Conservation (phyloP, 2,113 vertebrate genomes). For the Xiphophorus hellerii region DNA sequence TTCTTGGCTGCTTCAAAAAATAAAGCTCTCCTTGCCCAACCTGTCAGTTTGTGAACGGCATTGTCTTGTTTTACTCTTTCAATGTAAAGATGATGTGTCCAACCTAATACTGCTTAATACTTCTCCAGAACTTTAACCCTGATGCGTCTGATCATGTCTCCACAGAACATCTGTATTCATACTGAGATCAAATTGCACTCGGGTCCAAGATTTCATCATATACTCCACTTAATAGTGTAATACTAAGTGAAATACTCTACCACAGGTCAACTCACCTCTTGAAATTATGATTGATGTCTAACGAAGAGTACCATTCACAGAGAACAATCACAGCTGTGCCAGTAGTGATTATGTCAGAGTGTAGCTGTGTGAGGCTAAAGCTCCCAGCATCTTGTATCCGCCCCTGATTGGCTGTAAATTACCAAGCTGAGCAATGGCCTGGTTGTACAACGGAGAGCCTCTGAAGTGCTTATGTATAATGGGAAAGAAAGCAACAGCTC, state of each 20-base stretch:
- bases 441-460: constrained; percentile 69
- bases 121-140: too few species aligned
- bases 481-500: constrained; percentile 73
- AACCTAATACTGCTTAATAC: too few species aligned
- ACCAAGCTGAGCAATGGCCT: constrained; percentile 60
- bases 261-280: constrained; percentile 16
- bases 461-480: constrained; percentile 72
- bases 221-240: background rate
- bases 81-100: too few species aligned
- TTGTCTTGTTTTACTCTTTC: too few species aligned
- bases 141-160: too few species aligned
- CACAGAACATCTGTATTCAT: too few species aligned
- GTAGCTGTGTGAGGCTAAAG: constrained; percentile 47
- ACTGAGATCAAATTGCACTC: too few species aligned
- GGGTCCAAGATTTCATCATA: background rate
- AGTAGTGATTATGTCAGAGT: constrained; percentile 36
- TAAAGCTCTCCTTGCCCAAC: too few species aligned
- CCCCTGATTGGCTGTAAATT: constrained; percentile 72
- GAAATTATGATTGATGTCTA: constrained; percentile 35
- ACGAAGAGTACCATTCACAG: constrained; percentile 40
- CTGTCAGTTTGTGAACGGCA: too few species aligned
- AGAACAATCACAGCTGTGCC: constrained; percentile 48
- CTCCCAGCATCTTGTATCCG: constrained; percentile 71
- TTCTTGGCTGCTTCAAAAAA: too few species aligned
- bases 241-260: constrained; percentile 15